Percentiles rank a stretch among this genome's conserved stretches.
These are phyloP conservation scores for Eupithecia insigniata DNA, from an alignment of 2,888 invertebrate species.

Conservation along the genomic window DNA sequence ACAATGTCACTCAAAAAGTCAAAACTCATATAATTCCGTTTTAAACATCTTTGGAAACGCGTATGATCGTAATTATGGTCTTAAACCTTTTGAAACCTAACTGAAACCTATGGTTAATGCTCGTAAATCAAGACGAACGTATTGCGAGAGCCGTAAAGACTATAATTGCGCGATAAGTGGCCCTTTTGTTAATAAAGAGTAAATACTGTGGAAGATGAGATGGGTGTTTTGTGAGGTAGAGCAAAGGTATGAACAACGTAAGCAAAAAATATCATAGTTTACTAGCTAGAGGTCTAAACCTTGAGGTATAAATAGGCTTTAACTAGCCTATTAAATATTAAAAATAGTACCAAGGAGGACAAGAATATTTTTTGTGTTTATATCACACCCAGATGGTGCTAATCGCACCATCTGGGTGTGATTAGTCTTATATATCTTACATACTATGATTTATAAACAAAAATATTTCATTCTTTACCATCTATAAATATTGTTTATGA, in stretches of 20 bases:
- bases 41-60: slow-evolving; percentile 16
- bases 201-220: slow-evolving; percentile 20
- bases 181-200: slow-evolving; percentile 37
- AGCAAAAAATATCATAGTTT: background rate
- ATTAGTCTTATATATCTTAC: no score
- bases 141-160: slow-evolving; percentile 30
- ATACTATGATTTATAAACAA: no score
- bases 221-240: background rate
- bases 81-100: slow-evolving; percentile 25
- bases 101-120: slow-evolving; percentile 26
- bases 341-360: background rate
- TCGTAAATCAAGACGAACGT: slow-evolving; percentile 31
- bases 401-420: no score
- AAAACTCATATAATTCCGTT: slow-evolving; percentile 9
- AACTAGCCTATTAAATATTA: background rate
- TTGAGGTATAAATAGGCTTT: background rate
- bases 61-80: slow-evolving; percentile 27
- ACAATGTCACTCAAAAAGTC: slow-evolving; percentile 30
- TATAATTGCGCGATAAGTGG: slow-evolving; percentile 32
- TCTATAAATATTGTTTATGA: no score
- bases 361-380: no score
- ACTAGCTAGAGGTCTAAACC: background rate
- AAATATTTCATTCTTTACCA: no score
- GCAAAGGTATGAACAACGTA: slow-evolving; percentile 4
- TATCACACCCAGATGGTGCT: no score